phyloP scores from a whole-genome alignment of 2,888 invertebrate species.

The Yponomeuta malinellus region DNA sequence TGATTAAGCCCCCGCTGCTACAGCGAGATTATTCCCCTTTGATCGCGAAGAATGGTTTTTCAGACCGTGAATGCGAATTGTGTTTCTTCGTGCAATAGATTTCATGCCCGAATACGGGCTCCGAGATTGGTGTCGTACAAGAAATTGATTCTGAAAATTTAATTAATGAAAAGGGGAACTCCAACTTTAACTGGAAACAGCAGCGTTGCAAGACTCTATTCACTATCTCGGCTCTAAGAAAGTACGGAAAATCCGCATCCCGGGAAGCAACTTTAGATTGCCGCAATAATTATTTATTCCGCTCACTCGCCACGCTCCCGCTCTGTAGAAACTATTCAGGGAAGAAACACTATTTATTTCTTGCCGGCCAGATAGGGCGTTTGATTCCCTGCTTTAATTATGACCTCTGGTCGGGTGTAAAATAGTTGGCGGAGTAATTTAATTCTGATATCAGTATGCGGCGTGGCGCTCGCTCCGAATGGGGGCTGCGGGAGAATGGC shows the following conservation, averaged over 20 bases:
- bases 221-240: slow-evolving; percentile 22
- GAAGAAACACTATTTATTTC: slow-evolving; percentile 74
- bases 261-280: slow-evolving; percentile 62
- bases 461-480: slow-evolving; percentile 49
- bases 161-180: slow-evolving; percentile 1
- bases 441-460: slow-evolving; percentile 69
- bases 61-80: slow-evolving; percentile 72
- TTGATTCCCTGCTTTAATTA: slow-evolving; percentile 73
- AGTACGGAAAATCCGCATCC: slow-evolving; percentile 34
- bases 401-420: slow-evolving; percentile 70
- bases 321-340: slow-evolving; percentile 64
- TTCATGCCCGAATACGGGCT: slow-evolving; percentile 25
- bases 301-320: slow-evolving; percentile 62
- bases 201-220: slow-evolving; percentile 8
- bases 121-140: neutral
- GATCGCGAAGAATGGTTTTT: slow-evolving; percentile 73
- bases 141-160: slow-evolving; percentile 4
- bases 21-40: slow-evolving; percentile 73
- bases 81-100: slow-evolving; percentile 68
- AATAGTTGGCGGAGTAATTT: slow-evolving; percentile 71
- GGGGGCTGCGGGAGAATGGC: slow-evolving; percentile 43
- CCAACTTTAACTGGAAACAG: slow-evolving; percentile 4
- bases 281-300: slow-evolving; percentile 74
- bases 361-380: slow-evolving; percentile 73
- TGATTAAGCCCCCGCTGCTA: slow-evolving; percentile 74